Conservation (phyloP, 2,888 invertebrate species). For the Amiota communis region DNA sequence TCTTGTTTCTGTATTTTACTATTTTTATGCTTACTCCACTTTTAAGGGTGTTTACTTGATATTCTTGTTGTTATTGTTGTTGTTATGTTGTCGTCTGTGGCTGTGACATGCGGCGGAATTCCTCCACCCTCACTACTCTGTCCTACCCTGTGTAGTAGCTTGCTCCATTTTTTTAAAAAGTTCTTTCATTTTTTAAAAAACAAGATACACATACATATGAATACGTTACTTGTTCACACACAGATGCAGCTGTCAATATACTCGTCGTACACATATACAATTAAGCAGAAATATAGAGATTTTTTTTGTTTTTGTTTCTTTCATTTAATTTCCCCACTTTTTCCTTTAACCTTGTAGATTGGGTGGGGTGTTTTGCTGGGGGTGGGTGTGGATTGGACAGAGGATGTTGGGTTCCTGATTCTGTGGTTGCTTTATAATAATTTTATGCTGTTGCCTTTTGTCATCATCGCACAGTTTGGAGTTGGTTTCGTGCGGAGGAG, state of each 20-base stretch:
- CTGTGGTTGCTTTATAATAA: not conserved
- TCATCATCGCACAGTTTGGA: constrained; percentile 11
- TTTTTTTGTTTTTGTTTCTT: constrained; percentile 16
- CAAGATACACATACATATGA: constrained; percentile 4
- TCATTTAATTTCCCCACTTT: constrained; percentile 21
- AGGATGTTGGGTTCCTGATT: not conserved
- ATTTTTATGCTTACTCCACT: too few relatives aligned
- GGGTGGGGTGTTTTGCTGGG: not conserved
- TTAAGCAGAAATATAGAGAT: constrained; percentile 5
- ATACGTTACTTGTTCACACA: constrained; percentile 5
- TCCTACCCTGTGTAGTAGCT: constrained; percentile 14
- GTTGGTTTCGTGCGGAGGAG: not conserved
- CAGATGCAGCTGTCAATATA: constrained; percentile 1
- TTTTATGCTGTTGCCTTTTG: constrained; percentile 2
- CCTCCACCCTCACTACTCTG: not conserved
- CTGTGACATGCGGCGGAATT: not conserved
- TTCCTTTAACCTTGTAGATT: not conserved
- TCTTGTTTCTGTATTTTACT: too few relatives aligned
- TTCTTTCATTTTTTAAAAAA: not conserved
- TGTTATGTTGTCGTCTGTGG: not conserved
- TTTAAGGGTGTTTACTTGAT: not conserved
- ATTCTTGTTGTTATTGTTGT: not conserved
- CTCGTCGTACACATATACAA: constrained; percentile 6
- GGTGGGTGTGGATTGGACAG: not conserved
- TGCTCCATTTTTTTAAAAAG: constrained; percentile 26